phyloP scores from a whole-genome alignment of 1,140 invertebrate species.

The Dreissena rostriformis region DNA sequence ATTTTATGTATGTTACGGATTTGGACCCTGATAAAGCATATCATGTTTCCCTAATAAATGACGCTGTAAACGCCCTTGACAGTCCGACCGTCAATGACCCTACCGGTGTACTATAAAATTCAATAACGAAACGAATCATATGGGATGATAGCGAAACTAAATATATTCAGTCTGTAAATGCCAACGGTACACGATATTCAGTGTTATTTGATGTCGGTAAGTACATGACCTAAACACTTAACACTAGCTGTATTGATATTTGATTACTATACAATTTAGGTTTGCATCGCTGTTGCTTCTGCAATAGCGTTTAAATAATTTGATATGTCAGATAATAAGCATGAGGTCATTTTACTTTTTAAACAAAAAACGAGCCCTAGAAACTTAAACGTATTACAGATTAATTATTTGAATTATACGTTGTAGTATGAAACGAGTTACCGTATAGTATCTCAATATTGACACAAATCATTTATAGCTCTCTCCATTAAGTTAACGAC shows the following conservation, averaged over 20 bases:
- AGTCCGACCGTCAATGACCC: neutral
- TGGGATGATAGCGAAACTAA: neutral
- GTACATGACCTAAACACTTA: neutral
- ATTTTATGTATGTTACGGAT: neutral
- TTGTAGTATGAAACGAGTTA: no score
- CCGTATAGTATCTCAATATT: no score
- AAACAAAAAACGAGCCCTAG: no score
- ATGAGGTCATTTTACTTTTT: neutral
- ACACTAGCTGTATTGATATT: neutral
- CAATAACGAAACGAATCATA: neutral
- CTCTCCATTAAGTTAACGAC: no score
- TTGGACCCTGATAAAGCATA: constrained; percentile 9
- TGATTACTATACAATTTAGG: neutral
- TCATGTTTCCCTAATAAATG: neutral
- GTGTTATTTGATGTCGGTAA: neutral
- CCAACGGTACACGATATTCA: neutral
- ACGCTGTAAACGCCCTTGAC: neutral
- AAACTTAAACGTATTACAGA: no score
- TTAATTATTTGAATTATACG: no score
- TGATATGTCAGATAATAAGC: neutral
- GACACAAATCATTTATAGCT: no score
- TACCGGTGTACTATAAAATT: constrained; percentile 2
- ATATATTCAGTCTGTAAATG: neutral
- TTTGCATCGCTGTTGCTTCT: neutral
- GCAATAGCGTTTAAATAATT: neutral